These are phyloP conservation scores for Macrotis lagotis DNA, from an alignment of 2,113 vertebrate genomes.

Conservation along the genomic window DNA sequence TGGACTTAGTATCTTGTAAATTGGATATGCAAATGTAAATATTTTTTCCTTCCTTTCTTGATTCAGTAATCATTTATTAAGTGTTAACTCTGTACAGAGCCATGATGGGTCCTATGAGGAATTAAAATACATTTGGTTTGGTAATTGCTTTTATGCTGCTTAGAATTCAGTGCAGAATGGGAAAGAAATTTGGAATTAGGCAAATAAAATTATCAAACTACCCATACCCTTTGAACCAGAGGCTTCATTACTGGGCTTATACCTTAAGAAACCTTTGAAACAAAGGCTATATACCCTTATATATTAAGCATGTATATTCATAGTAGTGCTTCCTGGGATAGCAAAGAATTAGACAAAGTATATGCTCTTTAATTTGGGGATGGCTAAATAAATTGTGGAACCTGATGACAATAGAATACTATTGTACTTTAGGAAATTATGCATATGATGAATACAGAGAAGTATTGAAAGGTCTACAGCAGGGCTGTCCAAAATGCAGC, in stretches of 20 bases:
- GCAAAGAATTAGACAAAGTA: background rate
- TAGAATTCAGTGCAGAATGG: background rate
- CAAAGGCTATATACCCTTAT: too few species aligned
- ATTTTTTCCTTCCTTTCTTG: background rate
- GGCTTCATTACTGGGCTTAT: background rate
- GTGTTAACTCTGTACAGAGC: background rate
- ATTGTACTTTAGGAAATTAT: background rate
- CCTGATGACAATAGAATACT: background rate
- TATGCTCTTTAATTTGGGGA: background rate
- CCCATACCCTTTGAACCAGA: background rate
- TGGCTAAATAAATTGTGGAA: background rate
- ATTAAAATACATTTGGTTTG: background rate
- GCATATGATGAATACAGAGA: background rate
- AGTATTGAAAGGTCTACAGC: background rate
- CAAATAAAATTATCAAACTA: background rate
- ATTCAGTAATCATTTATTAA: background rate
- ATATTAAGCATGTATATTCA: background rate
- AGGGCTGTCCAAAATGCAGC: too few species aligned
- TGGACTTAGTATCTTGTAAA: background rate
- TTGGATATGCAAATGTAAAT: background rate
- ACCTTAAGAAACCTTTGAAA: background rate
- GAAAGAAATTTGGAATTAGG: background rate
- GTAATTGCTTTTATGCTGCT: background rate
- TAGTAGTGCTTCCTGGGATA: background rate
- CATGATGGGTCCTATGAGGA: background rate